Evolutionary conservation across 2,113 vertebrate genomes (phyloP), one percentile per base, ranked within the genome.

Genomic region (Menidia beryllina): DNA sequence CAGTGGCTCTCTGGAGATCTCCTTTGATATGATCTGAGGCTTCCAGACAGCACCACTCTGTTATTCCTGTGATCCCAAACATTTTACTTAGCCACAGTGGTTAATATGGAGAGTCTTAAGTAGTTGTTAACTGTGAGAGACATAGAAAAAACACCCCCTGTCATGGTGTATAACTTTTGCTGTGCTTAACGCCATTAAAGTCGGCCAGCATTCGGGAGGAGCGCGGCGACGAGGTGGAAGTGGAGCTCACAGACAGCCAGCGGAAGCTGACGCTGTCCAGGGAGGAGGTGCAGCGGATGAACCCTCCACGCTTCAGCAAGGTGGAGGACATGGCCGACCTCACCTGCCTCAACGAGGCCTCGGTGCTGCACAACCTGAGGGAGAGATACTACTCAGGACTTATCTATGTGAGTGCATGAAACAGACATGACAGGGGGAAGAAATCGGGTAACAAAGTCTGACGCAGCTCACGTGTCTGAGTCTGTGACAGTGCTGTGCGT

Each of bases 311-410:
- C 56, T 95, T 95, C 83, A 94, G 93, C 65, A 95, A 95, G 89
- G 94, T 94, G 67, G 94, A 95, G 79, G 94, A 95, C 91, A 95
- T 94, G 94, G 94, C 94, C 8, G 94, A 95, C 68, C 94, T 95
- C 72, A 95, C 94, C 75, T 95, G 94, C 86, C 94, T 95, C 75
- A 95, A 95, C 3, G 94, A 94, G 78, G 94, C 94, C 3, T 95
- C 94, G 0, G 94, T 95, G 72, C 85, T 95, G 55, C 93, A 95
- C 89, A 95, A 95, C 78, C 89, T 95, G 36, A 88, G 93, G 62
- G 94, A 95, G 36, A 86, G 94, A 89, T 95, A 95, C 84, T 95
- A 88, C 87, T 95, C 94, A 0, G 94, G 94, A 20, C 85, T 95
- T 49, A 95, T 95, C 64, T 95, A 94, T 30, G 94, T 94, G 82